A percentile compares a stretch with the other conserved stretches of the same genome.
These are phyloP conservation scores for Malaclemys terrapin DNA, from an alignment of 2,113 vertebrate genomes.

Conservation along the genomic window DNA sequence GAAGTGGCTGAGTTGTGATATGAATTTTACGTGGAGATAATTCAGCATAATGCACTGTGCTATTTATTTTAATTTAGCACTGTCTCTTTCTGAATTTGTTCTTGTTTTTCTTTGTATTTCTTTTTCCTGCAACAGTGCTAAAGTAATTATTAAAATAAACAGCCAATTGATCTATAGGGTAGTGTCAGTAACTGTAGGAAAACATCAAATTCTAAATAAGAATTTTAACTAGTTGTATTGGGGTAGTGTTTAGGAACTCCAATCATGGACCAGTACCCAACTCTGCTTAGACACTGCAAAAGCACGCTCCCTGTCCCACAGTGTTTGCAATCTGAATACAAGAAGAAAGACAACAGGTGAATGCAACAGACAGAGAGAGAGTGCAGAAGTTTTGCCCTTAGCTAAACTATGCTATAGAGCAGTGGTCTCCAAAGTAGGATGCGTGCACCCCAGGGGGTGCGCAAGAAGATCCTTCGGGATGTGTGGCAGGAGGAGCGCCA, in stretches of 20 bases:
- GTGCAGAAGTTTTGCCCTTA: not conserved
- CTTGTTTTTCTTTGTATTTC: not conserved
- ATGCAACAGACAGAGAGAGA: not conserved
- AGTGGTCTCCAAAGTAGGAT: too few species aligned
- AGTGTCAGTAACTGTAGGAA: not conserved
- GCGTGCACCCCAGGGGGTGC: too few species aligned
- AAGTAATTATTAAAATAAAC: not conserved
- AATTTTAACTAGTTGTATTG: not conserved
- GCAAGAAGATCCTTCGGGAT: too few species aligned
- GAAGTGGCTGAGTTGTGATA: rapidly evolving
- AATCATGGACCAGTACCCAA: not conserved
- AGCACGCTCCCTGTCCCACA: not conserved
- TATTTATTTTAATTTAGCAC: not conserved
- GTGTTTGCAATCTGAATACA: not conserved
- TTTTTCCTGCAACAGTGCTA: not conserved
- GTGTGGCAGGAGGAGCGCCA: too few species aligned
- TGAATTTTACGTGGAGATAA: not conserved
- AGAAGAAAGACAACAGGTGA: not conserved
- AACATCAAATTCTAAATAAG: not conserved
- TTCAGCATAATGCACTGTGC: rapidly evolving
- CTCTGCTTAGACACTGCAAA: not conserved
- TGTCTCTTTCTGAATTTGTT: not conserved
- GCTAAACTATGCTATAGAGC: not conserved
- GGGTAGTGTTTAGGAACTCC: not conserved
- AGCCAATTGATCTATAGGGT: not conserved